Base-by-base conservation (phyloP, 2,113 vertebrate genomes). In the Fukomys damarensis region DNA sequence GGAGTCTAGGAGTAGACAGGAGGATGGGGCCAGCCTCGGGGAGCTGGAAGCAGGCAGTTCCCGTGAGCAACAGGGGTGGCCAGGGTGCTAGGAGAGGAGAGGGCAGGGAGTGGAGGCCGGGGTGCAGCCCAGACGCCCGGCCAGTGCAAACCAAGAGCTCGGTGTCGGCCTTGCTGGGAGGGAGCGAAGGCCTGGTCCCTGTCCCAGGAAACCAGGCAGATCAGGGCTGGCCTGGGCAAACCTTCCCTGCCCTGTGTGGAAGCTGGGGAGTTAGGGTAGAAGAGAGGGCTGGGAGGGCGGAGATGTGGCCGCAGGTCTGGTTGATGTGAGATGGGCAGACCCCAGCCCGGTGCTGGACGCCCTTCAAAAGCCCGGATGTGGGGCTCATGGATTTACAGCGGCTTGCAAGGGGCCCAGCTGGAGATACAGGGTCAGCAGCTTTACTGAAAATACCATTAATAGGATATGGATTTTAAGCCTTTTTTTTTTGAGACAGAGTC, bases 321-420 rank as follows among this genome's bases (percentile, higher is more conserved):
- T 22, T 24, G 74, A 77, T 38, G 5, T 35, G 77, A 24, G 79
- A 66, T 1, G 30, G 12, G 22, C 35, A 19, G 14, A 5, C 7
- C 17, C 13, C 19, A 46, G 52, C 1, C 19, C 1, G 28, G 30
- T 0, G 30, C 58, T 19, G 63, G 41, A 68, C 3, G 16, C 17
- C 41, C 35, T 20, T 13, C 0, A 52, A 72, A 43, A 28, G 52
- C 66, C 13, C 8, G 52, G 49, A 4, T 6, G 32, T 7, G 26
- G n/a, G 46, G 20, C 2, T 5, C 5, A 2, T 28, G 41, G 16
- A 74, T 28, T 24, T 30, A 13, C 3, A 46, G 41, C 0, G 0
- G 20, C 32, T 43, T 46, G 4, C 26, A 61, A 41, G 52, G 43
- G 43, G 41, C 26, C 26, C 22, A 52, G 35, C 19, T 30, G 46